Base-by-base conservation (phyloP, 2,888 invertebrate species). In the Callinectes sapidus region DNA sequence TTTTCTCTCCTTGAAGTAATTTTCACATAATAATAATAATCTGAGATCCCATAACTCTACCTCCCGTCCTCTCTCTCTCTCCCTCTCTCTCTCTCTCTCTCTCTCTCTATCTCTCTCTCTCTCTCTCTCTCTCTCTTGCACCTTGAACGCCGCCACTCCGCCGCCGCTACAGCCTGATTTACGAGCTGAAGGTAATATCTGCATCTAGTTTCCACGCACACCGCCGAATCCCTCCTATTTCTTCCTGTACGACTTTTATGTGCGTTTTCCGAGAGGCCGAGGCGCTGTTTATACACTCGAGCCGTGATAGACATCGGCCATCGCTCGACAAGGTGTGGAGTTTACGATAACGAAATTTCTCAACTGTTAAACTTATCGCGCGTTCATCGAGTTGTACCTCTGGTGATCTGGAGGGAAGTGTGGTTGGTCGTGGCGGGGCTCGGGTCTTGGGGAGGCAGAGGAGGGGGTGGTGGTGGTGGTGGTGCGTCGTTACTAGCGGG, bases 271-370 rank as follows among this genome's bases (percentile, higher is more conserved):
- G 18, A 71, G 28, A 71, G 71, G 71, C 81, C 32, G 81, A 81
- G 81, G 32, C 81, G 35, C 35, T 81, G 81, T 81, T 81, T 81
- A 35, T 81, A 35, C 81, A 81, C 81, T 28, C 18, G 14, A 16
- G 81, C 14, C 35, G 81, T 14, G 81, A 81, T 81, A 81, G 32
- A 35, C 5, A 81, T 81, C 81, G 81, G 35, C 13, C 16, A 48
- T 48, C 8, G 48, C 48, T n/a, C 18, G 48, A 48, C 48, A 18
- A 81, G 81, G 81, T 81, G 81, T 81, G 81, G 81, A 81, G 81
- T 81, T 81, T 81, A 81, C 81, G 81, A 81, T 81, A 81, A 81
- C 81, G 35, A 81, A 35, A 81, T 35, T 81, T 81, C 81, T 35
- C 35, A 81, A 81, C 81, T 35, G 81, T 35, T 81, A 81, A 81